Percentiles rank a stretch among this genome's conserved stretches.
These are phyloP conservation scores for Elephas maximus DNA, from an alignment of 2,113 vertebrate genomes.

Conservation along the genomic window DNA sequence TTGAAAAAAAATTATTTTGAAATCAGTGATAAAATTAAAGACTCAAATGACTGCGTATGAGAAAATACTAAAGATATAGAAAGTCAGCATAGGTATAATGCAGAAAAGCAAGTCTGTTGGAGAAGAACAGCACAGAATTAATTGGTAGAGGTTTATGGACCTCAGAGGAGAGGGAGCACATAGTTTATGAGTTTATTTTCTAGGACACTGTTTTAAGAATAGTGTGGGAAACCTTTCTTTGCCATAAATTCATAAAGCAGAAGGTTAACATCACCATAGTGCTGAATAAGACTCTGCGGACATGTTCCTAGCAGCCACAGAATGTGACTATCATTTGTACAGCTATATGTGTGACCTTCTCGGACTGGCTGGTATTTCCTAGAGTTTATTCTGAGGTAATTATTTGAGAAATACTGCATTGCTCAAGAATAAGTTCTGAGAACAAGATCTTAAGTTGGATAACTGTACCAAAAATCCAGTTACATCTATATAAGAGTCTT, in stretches of 20 bases:
- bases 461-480: neutral
- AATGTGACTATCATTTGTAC: neutral
- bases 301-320: neutral
- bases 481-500: neutral
- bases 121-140: neutral
- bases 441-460: neutral
- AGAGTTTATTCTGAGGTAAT: conserved; percentile 45
- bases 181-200: conserved; percentile 61
- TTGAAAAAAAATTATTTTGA: neutral
- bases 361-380: neutral
- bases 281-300: conserved; percentile 29
- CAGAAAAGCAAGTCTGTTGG: neutral
- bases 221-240: conserved; percentile 37
- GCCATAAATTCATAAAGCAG: conserved; percentile 57
- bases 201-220: conserved; percentile 56
- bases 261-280: neutral
- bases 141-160: neutral
- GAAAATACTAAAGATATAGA: neutral
- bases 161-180: neutral
- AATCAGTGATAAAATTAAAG: neutral
- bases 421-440: neutral
- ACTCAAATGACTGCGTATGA: neutral
- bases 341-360: neutral
- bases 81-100: neutral
- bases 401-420: conserved; percentile 42